Conservation (phyloP, 92 coral and sea anemone species). For the Epizoanthus scotinus region DNA sequence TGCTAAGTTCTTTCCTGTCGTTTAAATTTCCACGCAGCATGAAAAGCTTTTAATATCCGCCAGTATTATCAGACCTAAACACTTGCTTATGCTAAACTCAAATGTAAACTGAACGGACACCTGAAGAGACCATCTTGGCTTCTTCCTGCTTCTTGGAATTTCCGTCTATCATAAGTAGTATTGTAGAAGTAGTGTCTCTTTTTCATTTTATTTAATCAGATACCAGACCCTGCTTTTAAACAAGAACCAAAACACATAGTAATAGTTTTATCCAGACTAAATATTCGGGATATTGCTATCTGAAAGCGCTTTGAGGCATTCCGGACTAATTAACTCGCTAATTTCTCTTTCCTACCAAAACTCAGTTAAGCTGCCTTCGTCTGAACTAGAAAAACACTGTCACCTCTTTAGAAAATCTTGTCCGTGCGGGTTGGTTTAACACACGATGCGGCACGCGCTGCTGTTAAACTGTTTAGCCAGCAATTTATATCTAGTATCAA, state of each 20-base stretch:
- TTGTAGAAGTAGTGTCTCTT: background rate
- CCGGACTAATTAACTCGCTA: conserved; percentile 31
- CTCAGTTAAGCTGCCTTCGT: conserved; percentile 3
- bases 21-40: conserved; percentile 18
- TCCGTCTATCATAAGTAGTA: background rate
- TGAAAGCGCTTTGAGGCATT: conserved; percentile 29
- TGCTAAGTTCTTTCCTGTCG: conserved; percentile 40
- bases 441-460: conserved; percentile 22
- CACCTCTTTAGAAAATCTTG: background rate
- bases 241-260: conserved; percentile 3
- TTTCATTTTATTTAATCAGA: conserved; percentile 13
- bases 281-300: conserved; percentile 19
- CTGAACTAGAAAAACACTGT: background rate
- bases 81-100: conserved; percentile 3
- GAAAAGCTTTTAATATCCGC: conserved; percentile 33
- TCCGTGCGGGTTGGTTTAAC: background rate
- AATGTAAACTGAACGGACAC: background rate
- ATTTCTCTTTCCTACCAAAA: conserved; percentile 20
- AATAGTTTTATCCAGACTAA: conserved; percentile 9
- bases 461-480: conserved; percentile 28
- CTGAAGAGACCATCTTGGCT: conserved; percentile 16
- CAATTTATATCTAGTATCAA: conserved; percentile 37
- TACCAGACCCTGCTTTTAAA: conserved; percentile 1
- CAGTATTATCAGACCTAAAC: conserved; percentile 13
- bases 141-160: conserved; percentile 25